Conservation (phyloP, 2,113 vertebrate species). For the Eclectus roratus region DNA sequence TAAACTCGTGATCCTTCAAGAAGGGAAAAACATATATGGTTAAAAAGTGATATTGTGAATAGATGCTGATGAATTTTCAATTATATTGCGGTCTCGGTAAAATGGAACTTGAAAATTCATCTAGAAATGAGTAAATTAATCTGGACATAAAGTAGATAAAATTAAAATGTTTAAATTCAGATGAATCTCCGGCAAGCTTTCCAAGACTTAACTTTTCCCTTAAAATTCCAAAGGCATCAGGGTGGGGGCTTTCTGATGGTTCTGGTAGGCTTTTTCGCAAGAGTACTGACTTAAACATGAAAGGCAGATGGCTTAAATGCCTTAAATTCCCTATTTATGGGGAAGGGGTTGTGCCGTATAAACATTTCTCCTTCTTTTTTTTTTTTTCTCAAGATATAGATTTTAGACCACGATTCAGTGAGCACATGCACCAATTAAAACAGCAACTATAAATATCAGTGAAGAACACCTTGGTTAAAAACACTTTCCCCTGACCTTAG, state of each 20-base stretch:
- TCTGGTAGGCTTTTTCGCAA: background rate
- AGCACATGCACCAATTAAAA: background rate
- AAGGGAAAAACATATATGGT: background rate
- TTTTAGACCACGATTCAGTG: background rate
- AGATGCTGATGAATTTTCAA: background rate
- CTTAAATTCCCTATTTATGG: background rate
- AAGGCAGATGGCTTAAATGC: background rate
- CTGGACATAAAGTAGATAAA: background rate
- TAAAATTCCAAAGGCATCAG: background rate
- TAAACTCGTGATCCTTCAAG: background rate
- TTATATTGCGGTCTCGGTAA: background rate
- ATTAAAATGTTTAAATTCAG: background rate
- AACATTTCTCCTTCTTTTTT: background rate
- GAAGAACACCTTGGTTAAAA: background rate
- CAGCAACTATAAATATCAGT: background rate
- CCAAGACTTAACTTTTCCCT: background rate
- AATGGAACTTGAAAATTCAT: background rate
- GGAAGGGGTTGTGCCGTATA: background rate
- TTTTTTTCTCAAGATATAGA: background rate
- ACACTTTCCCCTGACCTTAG: background rate
- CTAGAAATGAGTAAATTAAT: background rate
- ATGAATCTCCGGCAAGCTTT: background rate
- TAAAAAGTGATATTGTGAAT: background rate
- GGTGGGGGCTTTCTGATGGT: background rate
- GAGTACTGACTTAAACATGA: background rate